Evolutionary conservation across 1,140 invertebrate species (phyloP).

Genomic region (Teleogryllus occipitalis): DNA sequence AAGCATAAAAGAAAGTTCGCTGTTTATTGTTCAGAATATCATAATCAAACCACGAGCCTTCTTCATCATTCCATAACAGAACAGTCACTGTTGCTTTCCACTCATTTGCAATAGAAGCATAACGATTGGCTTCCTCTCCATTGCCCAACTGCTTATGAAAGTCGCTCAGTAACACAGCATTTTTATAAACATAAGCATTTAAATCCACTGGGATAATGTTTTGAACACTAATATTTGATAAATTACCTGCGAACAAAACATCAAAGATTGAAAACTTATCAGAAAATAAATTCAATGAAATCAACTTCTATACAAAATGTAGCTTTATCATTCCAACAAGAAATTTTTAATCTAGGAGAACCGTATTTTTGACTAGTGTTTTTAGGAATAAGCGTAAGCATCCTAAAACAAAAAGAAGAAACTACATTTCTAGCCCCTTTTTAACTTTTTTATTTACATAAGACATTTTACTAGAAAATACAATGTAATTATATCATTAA

Average conservation of each 20-base stretch:
- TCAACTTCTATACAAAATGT: too few species aligned
- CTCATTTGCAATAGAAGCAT: constrained; percentile 36
- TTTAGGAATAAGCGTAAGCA: too few species aligned
- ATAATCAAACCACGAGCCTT: constrained; percentile 70
- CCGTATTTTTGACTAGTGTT: too few species aligned
- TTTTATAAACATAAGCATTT: constrained; percentile 66
- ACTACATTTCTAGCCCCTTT: too few species aligned
- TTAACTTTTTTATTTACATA: too few species aligned
- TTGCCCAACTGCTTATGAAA: constrained; percentile 53
- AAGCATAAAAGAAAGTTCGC: constrained; percentile 57
- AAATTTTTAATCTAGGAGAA: too few species aligned
- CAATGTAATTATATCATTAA: too few species aligned
- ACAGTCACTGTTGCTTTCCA: constrained; percentile 48
- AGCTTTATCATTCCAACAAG: too few species aligned
- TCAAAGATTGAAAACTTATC: too few species aligned
- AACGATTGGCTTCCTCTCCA: constrained; percentile 37
- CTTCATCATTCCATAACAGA: constrained; percentile 61
- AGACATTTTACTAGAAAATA: too few species aligned
- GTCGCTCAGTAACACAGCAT: constrained; percentile 45
- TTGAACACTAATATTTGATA: constrained; percentile 23
- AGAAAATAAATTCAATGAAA: too few species aligned
- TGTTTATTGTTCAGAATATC: constrained; percentile 46
- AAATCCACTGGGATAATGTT: constrained; percentile 76
- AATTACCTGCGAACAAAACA: not conserved
- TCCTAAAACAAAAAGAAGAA: too few species aligned